Conservation (phyloP, 1,140 invertebrate species). For the Drosophila repletoides region DNA sequence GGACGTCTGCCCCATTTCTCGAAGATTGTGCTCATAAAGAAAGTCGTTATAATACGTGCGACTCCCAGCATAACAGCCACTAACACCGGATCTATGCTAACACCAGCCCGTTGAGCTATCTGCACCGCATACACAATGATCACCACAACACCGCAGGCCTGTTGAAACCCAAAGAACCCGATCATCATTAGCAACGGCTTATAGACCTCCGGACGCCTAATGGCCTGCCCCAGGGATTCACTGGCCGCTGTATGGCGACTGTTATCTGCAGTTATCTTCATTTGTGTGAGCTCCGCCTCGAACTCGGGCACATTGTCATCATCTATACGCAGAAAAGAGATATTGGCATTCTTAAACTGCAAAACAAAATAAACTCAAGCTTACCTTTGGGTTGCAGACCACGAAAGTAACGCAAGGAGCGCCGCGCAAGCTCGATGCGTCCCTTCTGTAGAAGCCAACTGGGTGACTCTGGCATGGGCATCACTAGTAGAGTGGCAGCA, state of each 20-base stretch:
- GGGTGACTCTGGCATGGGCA: constrained; percentile 89
- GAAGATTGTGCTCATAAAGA: constrained; percentile 84
- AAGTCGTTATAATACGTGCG: constrained; percentile 84
- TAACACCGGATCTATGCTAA: constrained; percentile 84
- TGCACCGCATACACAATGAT: constrained; percentile 89
- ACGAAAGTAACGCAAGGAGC: constrained; percentile 84
- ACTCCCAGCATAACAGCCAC: constrained; percentile 85
- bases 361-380: constrained; percentile 1
- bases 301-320: constrained; percentile 70
- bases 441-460: constrained; percentile 86
- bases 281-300: constrained; percentile 71
- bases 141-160: constrained; percentile 90
- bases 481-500: constrained; percentile 83
- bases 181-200: constrained; percentile 87
- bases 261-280: constrained; percentile 61
- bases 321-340: constrained; percentile 15
- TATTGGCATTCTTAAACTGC: not conserved
- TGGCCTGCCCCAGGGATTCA: constrained; percentile 64
- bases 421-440: constrained; percentile 83
- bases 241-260: constrained; percentile 57
- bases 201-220: constrained; percentile 83
- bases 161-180: constrained; percentile 89
- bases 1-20: constrained; percentile 85
- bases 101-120: constrained; percentile 85
- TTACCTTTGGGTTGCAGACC: constrained; percentile 82